Conservation (phyloP, 2,113 vertebrate genomes). For the Jaculus jaculus region DNA sequence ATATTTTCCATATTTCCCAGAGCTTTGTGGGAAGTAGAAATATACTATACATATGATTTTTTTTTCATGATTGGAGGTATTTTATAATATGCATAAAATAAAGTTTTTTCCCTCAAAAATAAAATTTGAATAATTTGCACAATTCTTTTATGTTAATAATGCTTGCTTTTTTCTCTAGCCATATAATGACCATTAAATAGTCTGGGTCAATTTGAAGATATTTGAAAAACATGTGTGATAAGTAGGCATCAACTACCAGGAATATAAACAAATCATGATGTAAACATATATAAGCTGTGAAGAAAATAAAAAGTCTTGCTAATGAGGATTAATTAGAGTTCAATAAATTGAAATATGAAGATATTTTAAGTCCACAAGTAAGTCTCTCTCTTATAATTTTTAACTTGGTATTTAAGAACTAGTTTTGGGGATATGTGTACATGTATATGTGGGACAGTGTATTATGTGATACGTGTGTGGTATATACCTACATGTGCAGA, state of each 20-base stretch:
- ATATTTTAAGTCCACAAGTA: conserved; percentile 25
- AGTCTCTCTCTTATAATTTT: neutral
- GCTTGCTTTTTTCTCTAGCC: neutral
- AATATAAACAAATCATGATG: neutral
- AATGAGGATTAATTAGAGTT: neutral
- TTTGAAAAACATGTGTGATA: neutral
- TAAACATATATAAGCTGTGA: neutral
- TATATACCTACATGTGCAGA: too few species aligned
- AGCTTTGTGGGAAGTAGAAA: too few species aligned
- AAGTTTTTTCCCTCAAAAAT: neutral
- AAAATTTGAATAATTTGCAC: neutral
- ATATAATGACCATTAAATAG: neutral
- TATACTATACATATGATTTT: too few species aligned
- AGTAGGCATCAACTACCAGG: neutral
- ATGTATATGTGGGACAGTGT: too few species aligned
- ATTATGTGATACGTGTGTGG: too few species aligned
- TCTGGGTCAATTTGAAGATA: neutral
- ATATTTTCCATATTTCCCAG: too few species aligned
- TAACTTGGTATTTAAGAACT: too few species aligned
- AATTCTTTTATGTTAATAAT: neutral
- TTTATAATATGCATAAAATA: too few species aligned
- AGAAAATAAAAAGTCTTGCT: conserved; percentile 4
- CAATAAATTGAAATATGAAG: neutral
- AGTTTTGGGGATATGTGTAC: too few species aligned
- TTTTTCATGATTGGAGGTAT: too few species aligned